Conservation (phyloP, 1,140 invertebrate species). For the Philaenus spumarius region DNA sequence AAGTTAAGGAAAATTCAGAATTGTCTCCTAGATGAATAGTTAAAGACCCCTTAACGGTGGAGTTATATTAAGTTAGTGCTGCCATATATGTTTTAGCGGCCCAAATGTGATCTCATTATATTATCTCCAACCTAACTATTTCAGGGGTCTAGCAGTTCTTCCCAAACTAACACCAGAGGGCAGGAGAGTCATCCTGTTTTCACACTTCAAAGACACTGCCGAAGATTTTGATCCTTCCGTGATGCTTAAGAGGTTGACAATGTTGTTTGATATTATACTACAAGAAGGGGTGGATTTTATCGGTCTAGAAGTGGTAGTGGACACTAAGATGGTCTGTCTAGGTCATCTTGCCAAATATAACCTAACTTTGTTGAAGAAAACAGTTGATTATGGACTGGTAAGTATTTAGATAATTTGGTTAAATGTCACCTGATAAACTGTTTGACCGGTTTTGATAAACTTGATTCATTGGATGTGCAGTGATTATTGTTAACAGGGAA, state of each 20-base stretch:
- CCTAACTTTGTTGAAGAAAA: slow-evolving; percentile 16
- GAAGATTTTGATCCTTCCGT: slow-evolving; percentile 26
- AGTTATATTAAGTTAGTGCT: too few species aligned
- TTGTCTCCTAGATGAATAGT: too few species aligned
- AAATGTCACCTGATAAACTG: too few species aligned
- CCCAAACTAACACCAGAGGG: slow-evolving; percentile 26
- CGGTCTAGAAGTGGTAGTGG: slow-evolving; percentile 23
- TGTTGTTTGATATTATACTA: slow-evolving; percentile 27
- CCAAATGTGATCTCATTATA: too few species aligned
- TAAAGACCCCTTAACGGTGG: too few species aligned
- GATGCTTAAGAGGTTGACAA: slow-evolving; percentile 24
- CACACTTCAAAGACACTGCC: slow-evolving; percentile 21
- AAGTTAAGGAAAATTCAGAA: too few species aligned
- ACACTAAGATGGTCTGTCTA: slow-evolving; percentile 22
- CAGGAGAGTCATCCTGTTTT: slow-evolving; percentile 28
- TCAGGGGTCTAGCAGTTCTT: slow-evolving; percentile 21
- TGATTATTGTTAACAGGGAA: too few species aligned
- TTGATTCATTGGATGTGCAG: too few species aligned
- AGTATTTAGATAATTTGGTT: slow-evolving; percentile 14
- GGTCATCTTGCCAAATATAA: slow-evolving; percentile 25
- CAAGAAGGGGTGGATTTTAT: slow-evolving; percentile 22
- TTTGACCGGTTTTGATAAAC: too few species aligned
- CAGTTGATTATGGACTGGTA: slow-evolving; percentile 24
- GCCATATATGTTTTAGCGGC: too few species aligned
- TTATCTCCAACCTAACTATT: too few species aligned